Evolutionary conservation across 2,113 vertebrate species (phyloP).

Genomic region (Brachyhypopomus gauderio): DNA sequence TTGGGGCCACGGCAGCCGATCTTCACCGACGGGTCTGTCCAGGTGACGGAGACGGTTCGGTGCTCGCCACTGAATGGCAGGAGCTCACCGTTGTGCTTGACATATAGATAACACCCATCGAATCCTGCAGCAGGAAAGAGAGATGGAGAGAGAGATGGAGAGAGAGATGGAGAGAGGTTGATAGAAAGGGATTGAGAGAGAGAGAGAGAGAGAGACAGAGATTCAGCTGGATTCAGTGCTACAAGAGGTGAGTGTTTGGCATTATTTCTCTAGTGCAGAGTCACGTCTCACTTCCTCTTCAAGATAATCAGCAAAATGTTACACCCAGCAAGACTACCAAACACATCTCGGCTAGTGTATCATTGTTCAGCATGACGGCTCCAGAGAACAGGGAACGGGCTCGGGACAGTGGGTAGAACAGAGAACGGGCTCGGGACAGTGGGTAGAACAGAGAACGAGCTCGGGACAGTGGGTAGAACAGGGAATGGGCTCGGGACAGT

Average conservation of each 20-base stretch:
- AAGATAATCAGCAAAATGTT: slow-evolving; percentile 42
- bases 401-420: no score
- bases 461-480: no score
- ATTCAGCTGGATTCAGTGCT: slow-evolving; percentile 54
- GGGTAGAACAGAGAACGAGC: no score
- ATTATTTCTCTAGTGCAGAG: slow-evolving; percentile 30
- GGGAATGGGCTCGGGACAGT: no score
- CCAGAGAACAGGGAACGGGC: no score
- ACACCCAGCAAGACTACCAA: slow-evolving; percentile 20
- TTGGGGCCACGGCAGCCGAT: slow-evolving; percentile 91
- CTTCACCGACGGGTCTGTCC: slow-evolving; percentile 84
- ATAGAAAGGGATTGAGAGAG: no score
- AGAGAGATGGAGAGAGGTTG: no score
- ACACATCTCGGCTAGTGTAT: background rate
- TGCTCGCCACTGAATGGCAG: slow-evolving; percentile 90
- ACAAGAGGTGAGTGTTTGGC: slow-evolving; percentile 60
- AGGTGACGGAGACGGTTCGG: slow-evolving; percentile 79
- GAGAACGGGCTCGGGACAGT: no score
- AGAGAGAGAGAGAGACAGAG: no score
- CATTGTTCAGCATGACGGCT: no score
- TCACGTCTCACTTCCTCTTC: slow-evolving; percentile 35
- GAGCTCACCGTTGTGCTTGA: slow-evolving; percentile 86
- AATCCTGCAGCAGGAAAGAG: slow-evolving; percentile 78
- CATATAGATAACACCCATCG: slow-evolving; percentile 86
- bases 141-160: background rate